phyloP scores from a whole-genome alignment of 2,888 invertebrate species.

The Steromphala cineraria region DNA sequence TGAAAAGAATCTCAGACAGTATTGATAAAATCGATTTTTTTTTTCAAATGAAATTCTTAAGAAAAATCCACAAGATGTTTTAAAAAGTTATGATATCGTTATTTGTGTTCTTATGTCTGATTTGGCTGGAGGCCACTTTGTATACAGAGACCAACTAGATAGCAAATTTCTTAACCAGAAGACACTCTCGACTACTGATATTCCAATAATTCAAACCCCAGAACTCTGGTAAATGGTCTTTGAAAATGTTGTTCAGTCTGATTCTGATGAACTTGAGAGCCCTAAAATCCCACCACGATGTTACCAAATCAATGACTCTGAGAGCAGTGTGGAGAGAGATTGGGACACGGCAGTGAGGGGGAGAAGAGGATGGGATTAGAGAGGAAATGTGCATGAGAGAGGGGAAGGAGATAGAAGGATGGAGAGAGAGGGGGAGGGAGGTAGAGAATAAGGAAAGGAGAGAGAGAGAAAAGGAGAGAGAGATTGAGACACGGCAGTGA shows the following conservation, averaged over 20 bases:
- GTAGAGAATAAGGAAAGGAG: neutral
- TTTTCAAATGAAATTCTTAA: too few relatives aligned
- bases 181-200: too few relatives aligned
- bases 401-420: neutral
- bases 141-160: too few relatives aligned
- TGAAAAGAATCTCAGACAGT: too few relatives aligned
- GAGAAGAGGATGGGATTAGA: neutral
- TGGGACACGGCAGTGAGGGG: neutral
- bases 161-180: too few relatives aligned
- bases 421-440: neutral
- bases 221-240: neutral
- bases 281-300: neutral
- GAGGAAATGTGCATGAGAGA: neutral
- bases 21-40: too few relatives aligned
- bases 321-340: neutral
- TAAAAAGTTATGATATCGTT: too few relatives aligned
- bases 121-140: too few relatives aligned
- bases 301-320: neutral
- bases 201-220: neutral
- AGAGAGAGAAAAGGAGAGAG: neutral
- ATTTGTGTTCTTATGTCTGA: too few relatives aligned
- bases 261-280: neutral
- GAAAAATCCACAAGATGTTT: too few relatives aligned
- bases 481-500: neutral
- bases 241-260: neutral